Base-by-base conservation (phyloP, 1,140 invertebrate species). In the Phthorimaea operculella region DNA sequence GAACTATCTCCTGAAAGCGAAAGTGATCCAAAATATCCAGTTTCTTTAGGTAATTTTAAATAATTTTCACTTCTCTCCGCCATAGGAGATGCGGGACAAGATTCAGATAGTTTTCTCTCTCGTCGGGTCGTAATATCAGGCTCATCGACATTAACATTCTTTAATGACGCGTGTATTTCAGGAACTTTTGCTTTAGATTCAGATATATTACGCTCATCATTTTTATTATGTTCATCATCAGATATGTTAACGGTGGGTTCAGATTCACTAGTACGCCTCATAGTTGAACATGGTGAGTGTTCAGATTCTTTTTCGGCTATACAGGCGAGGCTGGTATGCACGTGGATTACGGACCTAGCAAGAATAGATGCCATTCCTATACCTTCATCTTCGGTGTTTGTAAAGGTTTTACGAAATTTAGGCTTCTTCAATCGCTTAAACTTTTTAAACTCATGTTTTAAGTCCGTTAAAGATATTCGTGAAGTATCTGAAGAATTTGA, bases 341-440 rank as follows among this genome's bases (percentile, higher is more conserved):
- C 87, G 47, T 87, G 85, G 57, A 89, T 87, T 0, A 92, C 86
- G 6, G 90, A 90, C 58, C 88, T 81, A 1, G 90, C 90, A 16
- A 92, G 72, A 53, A 90, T 83, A 9, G 90, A 88, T 1, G 89
- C 89, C 86, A 91, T 90, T 1, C 85, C 79, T 55, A 87, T 88
- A 2, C 89, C 87, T 65, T 90, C 87, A 0, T 88, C 86, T 60
- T 89, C 87, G 55, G 86, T 88, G 49, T 65, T 74, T n/a, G 62
- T 60, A 18, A 78, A 70, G 8, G 77, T 79, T 63, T 89, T 89
- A n/a, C 85, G 82, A 54, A 89, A 87, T 33, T 78, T 86, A 4
- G 83, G 76, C 48, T 83, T 86, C 60, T 87, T 89, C 12, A 85
- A 57, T 9, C 68, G 62, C 56, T 76, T 82, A 3, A 85, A 65